Conservation (phyloP, 2,797 vertebrate species). For the Anomalospiza imberbis region DNA sequence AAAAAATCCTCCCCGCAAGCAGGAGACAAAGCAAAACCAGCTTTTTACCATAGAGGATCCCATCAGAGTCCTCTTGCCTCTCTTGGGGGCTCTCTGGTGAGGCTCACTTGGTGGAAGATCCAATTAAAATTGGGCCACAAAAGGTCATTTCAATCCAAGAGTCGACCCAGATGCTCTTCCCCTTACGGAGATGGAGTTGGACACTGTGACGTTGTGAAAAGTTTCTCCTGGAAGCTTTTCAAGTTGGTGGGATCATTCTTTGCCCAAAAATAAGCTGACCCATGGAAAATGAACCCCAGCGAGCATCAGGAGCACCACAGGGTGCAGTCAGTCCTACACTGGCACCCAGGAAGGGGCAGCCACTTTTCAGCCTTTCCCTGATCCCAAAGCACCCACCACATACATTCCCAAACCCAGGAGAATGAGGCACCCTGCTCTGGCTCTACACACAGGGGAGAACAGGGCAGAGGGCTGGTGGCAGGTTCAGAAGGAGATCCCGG, state of each 20-base stretch:
- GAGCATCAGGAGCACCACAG: fast-evolving
- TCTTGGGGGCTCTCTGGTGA: background rate
- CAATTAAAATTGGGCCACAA: background rate
- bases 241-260: background rate
- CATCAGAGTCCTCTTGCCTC: background rate
- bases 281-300: fast-evolving
- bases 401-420: background rate
- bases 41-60: background rate
- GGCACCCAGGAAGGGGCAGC: background rate
- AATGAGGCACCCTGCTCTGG: background rate
- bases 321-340: fast-evolving
- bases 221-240: background rate
- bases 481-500: background rate
- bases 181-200: fast-evolving
- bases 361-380: background rate
- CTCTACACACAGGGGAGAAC: background rate
- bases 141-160: background rate
- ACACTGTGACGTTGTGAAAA: fast-evolving
- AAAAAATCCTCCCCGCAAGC: background rate
- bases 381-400: background rate
- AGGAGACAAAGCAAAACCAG: background rate
- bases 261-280: background rate
- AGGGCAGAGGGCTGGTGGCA: background rate
- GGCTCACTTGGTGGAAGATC: background rate
- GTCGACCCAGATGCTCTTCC: background rate